Conservation (phyloP, 2,113 vertebrate species). For the Theropithecus gelada region DNA sequence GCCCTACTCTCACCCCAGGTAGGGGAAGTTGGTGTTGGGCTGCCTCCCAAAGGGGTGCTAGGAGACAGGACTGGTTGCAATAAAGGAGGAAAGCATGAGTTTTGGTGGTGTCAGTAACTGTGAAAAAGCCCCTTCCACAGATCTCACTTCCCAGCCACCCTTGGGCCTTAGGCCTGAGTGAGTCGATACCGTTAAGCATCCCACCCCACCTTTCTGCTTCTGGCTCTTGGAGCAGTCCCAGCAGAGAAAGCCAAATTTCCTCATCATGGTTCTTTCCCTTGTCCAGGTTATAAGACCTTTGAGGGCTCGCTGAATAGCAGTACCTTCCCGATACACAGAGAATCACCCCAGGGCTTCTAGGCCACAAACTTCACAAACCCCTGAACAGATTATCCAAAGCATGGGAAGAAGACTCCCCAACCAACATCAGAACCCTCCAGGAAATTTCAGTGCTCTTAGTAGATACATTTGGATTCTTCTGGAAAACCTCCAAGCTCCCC, state of each 20-base stretch:
- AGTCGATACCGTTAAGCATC: neutral
- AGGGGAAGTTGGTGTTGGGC: neutral
- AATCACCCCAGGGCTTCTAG: neutral
- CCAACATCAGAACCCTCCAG: neutral
- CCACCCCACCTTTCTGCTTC: neutral
- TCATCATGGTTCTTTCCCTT: neutral
- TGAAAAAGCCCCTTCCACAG: neutral
- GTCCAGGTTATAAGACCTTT: neutral
- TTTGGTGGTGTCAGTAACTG: neutral
- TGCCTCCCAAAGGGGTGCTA: neutral
- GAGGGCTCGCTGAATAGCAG: neutral
- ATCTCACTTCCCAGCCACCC: neutral
- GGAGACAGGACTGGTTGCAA: neutral
- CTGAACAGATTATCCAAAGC: neutral
- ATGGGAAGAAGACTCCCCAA: neutral
- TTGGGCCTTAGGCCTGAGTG: fast-evolving
- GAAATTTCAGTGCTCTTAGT: neutral
- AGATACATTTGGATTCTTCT: neutral
- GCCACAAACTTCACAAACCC: neutral
- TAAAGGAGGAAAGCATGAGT: neutral
- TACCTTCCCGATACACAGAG: neutral
- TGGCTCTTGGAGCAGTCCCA: neutral
- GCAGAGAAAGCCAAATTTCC: neutral
- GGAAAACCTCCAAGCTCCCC: neutral
- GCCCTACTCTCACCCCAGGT: neutral